phyloP scores from a whole-genome alignment of 2,113 vertebrate species.

The Ploceus nigricollis region DNA sequence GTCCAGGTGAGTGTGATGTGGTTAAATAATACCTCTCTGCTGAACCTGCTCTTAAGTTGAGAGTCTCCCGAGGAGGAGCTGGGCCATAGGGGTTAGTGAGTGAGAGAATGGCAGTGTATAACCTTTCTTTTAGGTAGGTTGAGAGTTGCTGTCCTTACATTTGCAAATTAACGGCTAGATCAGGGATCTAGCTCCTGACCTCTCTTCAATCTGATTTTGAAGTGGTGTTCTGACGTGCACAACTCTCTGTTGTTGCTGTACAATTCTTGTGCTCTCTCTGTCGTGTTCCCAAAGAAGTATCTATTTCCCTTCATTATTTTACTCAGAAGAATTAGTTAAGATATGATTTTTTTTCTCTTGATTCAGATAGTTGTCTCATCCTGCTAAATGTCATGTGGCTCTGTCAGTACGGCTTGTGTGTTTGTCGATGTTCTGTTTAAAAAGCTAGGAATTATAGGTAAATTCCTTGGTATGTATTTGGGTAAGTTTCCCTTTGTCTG shows the following conservation, averaged over 20 bases:
- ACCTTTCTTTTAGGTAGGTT: not conserved
- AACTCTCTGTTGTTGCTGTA: not conserved
- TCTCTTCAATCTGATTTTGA: not conserved
- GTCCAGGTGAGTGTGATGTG: not conserved
- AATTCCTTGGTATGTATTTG: not conserved
- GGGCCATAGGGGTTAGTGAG: not conserved
- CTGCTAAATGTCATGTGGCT: not conserved
- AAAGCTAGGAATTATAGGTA: not conserved
- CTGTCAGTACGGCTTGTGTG: not conserved
- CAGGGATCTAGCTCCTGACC: not conserved
- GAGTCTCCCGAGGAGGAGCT: not conserved
- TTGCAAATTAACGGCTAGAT: not conserved
- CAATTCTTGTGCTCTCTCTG: not conserved
- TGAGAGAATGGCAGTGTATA: not conserved
- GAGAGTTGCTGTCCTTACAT: not conserved
- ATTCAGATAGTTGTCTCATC: not conserved
- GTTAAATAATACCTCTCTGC: not conserved
- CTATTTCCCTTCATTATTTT: not conserved
- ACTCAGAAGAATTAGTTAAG: not conserved
- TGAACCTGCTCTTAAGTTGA: not conserved
- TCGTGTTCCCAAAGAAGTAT: not conserved
- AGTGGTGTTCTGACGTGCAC: rapidly evolving
- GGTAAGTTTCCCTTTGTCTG: not conserved
- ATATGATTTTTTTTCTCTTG: not conserved
- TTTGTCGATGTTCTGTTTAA: not conserved